Evolutionary conservation across 2,888 invertebrate genomes (phyloP).

Genomic region (Athetis lepigone): DNA sequence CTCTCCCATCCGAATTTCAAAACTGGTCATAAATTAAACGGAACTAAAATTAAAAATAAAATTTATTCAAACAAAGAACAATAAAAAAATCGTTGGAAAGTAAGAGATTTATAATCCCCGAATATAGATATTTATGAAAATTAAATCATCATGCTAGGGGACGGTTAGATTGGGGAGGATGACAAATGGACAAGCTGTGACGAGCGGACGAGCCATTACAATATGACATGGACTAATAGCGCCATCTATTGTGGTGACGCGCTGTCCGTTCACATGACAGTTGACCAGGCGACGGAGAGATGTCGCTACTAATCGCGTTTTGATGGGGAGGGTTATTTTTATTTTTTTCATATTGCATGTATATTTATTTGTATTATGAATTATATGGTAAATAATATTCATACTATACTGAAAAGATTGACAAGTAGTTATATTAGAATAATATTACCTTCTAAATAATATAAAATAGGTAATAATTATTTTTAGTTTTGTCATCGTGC

Average conservation of each 20-base stretch:
- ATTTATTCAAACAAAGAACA: slow-evolving; percentile 46
- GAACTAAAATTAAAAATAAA: slow-evolving; percentile 31
- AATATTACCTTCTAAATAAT: too few species aligned
- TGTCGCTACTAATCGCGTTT: slow-evolving; percentile 58
- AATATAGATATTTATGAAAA: slow-evolving; percentile 76
- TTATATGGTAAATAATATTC: too few species aligned
- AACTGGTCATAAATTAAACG: slow-evolving; percentile 17
- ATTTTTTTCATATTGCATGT: neutral
- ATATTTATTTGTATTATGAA: neutral
- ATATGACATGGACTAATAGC: slow-evolving; percentile 83
- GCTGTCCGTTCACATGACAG: slow-evolving; percentile 76
- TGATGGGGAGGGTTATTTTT: slow-evolving; percentile 1
- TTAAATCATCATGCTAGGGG: slow-evolving; percentile 82
- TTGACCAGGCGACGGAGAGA: slow-evolving; percentile 69
- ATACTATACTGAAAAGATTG: neutral
- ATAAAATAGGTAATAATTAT: neutral
- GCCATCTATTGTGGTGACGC: slow-evolving; percentile 85
- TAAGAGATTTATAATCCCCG: slow-evolving; percentile 66
- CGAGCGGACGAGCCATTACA: slow-evolving; percentile 77
- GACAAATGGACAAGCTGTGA: slow-evolving; percentile 85
- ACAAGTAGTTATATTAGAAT: neutral
- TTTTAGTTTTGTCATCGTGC: neutral
- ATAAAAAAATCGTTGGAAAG: slow-evolving; percentile 51
- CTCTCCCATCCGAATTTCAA: neutral
- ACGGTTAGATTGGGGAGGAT: slow-evolving; percentile 69